Percentiles rank a stretch among this genome's conserved stretches.
phyloP scores from a whole-genome alignment of 2,113 vertebrate genomes.

The Phasianus colchicus region DNA sequence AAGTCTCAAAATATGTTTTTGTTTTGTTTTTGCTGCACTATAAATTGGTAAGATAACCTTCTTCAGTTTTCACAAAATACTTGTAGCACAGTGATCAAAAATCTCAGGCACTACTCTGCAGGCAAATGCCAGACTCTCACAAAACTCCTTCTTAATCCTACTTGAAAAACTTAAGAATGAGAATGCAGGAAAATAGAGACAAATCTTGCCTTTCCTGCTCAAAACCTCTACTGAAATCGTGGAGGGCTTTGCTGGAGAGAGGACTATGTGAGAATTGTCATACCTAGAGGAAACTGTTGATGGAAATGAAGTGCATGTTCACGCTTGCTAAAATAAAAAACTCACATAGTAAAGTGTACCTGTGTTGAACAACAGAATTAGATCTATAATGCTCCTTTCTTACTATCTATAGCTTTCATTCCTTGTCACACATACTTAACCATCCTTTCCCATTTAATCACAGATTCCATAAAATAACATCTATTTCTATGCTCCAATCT shows the following conservation, averaged over 20 bases:
- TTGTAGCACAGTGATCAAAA: neutral
- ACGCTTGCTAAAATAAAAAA: neutral
- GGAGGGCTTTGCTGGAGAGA: neutral
- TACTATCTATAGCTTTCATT: neutral
- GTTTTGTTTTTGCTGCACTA: neutral
- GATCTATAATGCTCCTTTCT: neutral
- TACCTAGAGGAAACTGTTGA: neutral
- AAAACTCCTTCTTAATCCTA: neutral
- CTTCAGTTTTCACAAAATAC: neutral
- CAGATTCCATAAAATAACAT: neutral
- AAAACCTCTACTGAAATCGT: neutral
- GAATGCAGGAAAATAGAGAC: neutral
- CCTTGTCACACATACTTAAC: neutral
- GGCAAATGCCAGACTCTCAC: neutral
- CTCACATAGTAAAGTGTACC: neutral
- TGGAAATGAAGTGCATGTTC: neutral
- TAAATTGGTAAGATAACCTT: neutral
- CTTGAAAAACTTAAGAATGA: slow-evolving; percentile 18
- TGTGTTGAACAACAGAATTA: neutral
- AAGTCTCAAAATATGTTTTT: neutral
- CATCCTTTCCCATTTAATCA: neutral
- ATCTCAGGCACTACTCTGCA: neutral
- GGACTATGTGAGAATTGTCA: neutral
- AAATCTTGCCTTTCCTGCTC: neutral
- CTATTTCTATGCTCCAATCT: neutral